Evolutionary conservation across 2,797 vertebrate species (phyloP).

Genomic region (Aulostomus chinensis): DNA sequence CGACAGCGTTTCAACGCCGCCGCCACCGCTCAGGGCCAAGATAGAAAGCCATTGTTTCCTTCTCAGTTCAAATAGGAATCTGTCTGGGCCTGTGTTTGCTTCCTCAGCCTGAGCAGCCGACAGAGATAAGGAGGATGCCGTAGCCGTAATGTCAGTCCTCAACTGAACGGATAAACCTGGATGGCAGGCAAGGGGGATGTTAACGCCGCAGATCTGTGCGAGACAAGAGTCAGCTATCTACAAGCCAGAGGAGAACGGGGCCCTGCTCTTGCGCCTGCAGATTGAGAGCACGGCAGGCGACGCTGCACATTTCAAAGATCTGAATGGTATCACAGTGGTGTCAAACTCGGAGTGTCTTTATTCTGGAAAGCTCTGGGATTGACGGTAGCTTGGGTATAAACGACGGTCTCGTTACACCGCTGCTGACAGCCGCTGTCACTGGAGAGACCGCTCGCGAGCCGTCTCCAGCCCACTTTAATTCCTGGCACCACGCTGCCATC

Average conservation of each 20-base stretch:
- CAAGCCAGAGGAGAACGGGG: slow-evolving; percentile 28
- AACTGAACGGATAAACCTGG: slow-evolving; percentile 70
- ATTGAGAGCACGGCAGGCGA: slow-evolving; percentile 19
- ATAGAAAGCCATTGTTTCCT: slow-evolving; percentile 59
- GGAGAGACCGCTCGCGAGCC: slow-evolving; percentile 5
- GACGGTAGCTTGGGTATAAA: slow-evolving; percentile 14
- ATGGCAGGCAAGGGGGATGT: slow-evolving; percentile 66
- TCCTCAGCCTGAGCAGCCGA: slow-evolving; percentile 45
- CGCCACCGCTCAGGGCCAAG: slow-evolving; percentile 29
- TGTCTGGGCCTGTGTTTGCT: slow-evolving; percentile 50
- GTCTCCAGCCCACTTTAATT: slow-evolving; percentile 13
- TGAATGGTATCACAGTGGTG: slow-evolving; percentile 6
- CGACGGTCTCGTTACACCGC: slow-evolving; percentile 21
- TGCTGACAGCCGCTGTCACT: slow-evolving; percentile 27
- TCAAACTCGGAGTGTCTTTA: slow-evolving; percentile 26
- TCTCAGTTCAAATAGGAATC: slow-evolving; percentile 54
- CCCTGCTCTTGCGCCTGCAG: slow-evolving; percentile 1
- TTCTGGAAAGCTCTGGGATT: slow-evolving; percentile 16
- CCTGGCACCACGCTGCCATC: slow-evolving; percentile 16
- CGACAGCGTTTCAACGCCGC: slow-evolving; percentile 24
- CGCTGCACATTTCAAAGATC: slow-evolving; percentile 30
- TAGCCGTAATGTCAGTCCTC: slow-evolving; percentile 65
- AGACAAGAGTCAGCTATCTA: slow-evolving; percentile 66
- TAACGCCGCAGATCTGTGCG: slow-evolving; percentile 56
- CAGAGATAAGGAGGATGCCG: slow-evolving; percentile 55